phyloP scores from a whole-genome alignment of 2,797 vertebrate genomes.

The Poliocrania exsul region DNA sequence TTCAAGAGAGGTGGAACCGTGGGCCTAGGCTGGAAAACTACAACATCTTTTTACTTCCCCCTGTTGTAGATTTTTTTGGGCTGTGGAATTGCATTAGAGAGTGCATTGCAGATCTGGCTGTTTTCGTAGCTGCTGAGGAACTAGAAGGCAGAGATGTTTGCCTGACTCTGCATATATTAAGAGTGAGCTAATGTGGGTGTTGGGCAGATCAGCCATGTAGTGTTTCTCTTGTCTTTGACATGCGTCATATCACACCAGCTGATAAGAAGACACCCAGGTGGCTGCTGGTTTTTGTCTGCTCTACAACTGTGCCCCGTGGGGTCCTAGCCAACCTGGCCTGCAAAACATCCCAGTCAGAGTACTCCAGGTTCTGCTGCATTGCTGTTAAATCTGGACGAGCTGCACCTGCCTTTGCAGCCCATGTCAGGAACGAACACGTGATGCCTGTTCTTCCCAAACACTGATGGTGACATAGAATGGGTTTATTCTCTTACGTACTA shows the following conservation, averaged over 20 bases:
- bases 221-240: background rate
- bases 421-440: background rate
- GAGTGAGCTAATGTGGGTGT: slow-evolving; percentile 5
- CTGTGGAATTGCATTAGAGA: background rate
- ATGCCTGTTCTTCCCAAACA: background rate
- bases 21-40: background rate
- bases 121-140: background rate
- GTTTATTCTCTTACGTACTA: background rate
- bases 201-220: background rate
- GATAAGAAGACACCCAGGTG: background rate
- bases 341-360: slow-evolving; percentile 3
- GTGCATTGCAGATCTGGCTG: background rate
- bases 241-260: background rate
- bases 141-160: slow-evolving; percentile 16
- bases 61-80: background rate
- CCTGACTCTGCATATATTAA: slow-evolving; percentile 43
- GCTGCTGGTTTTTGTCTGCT: background rate
- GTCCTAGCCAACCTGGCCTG: background rate
- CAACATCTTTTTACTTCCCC: background rate
- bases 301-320: background rate
- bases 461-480: background rate
- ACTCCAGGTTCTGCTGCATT: slow-evolving; percentile 67
- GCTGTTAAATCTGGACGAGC: slow-evolving; percentile 50
- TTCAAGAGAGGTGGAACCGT: background rate
- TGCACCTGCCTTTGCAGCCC: slow-evolving; percentile 21